Percentiles rank a stretch among this genome's conserved stretches.
Evolutionary conservation across 2,888 invertebrate genomes (phyloP).

Genomic region (Danaus chrysippus): DNA sequence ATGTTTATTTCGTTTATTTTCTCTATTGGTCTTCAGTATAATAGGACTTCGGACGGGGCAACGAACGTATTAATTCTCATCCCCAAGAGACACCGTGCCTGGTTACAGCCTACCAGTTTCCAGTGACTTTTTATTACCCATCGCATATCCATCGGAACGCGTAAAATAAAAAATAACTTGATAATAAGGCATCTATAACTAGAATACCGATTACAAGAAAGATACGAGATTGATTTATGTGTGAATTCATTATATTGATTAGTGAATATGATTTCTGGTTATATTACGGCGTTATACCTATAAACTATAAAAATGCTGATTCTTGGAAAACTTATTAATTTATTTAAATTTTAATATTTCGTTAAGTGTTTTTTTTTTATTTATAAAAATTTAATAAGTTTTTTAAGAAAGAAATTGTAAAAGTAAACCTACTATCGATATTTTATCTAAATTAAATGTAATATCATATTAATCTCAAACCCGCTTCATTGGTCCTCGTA

Average conservation of each 20-base stretch:
- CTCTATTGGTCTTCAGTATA: background rate
- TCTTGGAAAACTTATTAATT: too few relatives aligned
- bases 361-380: too few relatives aligned
- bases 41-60: slow-evolving; percentile 39
- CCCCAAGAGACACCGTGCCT: slow-evolving; percentile 37
- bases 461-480: background rate
- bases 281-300: too few relatives aligned
- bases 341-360: too few relatives aligned
- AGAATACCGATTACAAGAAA: background rate
- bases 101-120: slow-evolving; percentile 32
- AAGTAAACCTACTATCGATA: too few relatives aligned
- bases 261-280: too few relatives aligned
- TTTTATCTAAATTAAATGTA: background rate
- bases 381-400: too few relatives aligned
- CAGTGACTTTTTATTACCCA: slow-evolving; percentile 30
- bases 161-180: slow-evolving; percentile 1
- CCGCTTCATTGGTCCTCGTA: background rate
- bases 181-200: slow-evolving; percentile 1
- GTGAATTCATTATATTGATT: background rate
- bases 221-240: background rate
- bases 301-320: too few relatives aligned
- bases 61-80: slow-evolving; percentile 59
- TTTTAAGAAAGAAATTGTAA: too few relatives aligned
- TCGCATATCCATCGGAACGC: slow-evolving; percentile 40
- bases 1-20: too few relatives aligned